Conservation (phyloP, 2,888 invertebrate genomes). For the Perizoma flavofasciatum region DNA sequence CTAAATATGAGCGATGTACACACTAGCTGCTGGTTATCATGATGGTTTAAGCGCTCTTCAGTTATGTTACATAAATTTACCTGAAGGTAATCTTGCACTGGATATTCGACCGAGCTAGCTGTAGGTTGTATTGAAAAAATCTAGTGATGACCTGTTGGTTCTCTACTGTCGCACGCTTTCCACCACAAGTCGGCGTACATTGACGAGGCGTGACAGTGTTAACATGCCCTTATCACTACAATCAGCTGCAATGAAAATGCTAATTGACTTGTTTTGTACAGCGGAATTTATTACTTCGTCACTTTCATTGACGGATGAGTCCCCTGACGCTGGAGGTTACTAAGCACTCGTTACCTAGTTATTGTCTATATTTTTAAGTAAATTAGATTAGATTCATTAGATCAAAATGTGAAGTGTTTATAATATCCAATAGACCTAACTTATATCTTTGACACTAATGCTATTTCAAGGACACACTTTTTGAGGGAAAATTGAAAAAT, state of each 20-base stretch:
- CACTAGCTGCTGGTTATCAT: too few species aligned
- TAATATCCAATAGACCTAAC: too few species aligned
- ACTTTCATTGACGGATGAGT: constrained; percentile 48
- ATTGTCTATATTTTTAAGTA: too few species aligned
- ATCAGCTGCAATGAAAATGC: constrained; percentile 66
- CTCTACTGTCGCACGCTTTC: constrained; percentile 15
- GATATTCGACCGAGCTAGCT: too few species aligned
- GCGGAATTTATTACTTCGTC: constrained; percentile 55
- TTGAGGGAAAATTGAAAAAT: too few species aligned
- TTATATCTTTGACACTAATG: too few species aligned
- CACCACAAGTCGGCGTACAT: constrained; percentile 34
- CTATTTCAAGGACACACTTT: too few species aligned
- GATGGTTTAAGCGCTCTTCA: too few species aligned
- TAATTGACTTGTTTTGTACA: constrained; percentile 68
- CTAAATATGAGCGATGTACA: too few species aligned
- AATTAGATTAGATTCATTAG: constrained; percentile 2
- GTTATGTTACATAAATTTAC: too few species aligned
- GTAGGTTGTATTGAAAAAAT: too few species aligned
- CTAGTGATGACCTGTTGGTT: constrained; percentile 21
- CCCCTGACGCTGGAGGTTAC: constrained; percentile 29
- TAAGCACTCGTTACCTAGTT: constrained; percentile 7
- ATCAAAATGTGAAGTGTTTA: background rate
- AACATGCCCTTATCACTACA: constrained; percentile 58
- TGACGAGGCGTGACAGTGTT: constrained; percentile 65
- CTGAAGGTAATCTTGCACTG: too few species aligned